Base-by-base conservation (phyloP, 2,888 invertebrate species). In the Erynnis tages region DNA sequence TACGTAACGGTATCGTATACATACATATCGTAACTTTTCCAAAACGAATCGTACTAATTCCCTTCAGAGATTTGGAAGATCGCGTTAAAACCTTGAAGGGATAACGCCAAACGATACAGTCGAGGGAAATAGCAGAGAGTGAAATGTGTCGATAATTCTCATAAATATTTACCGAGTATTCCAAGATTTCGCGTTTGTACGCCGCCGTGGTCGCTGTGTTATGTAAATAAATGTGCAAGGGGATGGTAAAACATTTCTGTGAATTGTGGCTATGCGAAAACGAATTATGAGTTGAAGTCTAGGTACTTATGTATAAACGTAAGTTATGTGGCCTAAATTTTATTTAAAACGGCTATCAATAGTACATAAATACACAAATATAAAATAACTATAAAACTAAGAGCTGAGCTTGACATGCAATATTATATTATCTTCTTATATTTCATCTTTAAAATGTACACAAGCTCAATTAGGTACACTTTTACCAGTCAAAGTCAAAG, bases 111-210 rank as follows among this genome's bases (percentile, higher is more conserved):
- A 29, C 17, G 30, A 40, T 13, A 38, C 23, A 13, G 11, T 40
- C 38, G 21, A 11, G 14, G 14, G 21, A 40, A 44, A 48, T 48
- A 21, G 30, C 38, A 30, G 14, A 6, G 38, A 32, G 44, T 32
- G 27, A 34, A 45, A 34, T 25, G 46, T 54, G 44, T 38, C 48
- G 54, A 38, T 54, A 54, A 54, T 54, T 49, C 54, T 54, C 54
- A 54, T 54, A 48, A 54, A 54, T 54, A 49, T 54, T 54, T 54
- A 41, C 14, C 16, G 30, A 10, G 43, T 27, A 16, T 19, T 17
- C 25, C 2, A 43, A 43, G 16, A 16, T n/a, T 34, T 34, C 34
- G 34, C 16, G 34, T 32, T 32, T 16, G 32, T 3, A 32, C 16
- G 7, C 32, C 32, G 8, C 16, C 32, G n/a, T 6, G 32, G 32